Base-by-base conservation (phyloP, 2,888 invertebrate species). In the Mythimna albipuncta region DNA sequence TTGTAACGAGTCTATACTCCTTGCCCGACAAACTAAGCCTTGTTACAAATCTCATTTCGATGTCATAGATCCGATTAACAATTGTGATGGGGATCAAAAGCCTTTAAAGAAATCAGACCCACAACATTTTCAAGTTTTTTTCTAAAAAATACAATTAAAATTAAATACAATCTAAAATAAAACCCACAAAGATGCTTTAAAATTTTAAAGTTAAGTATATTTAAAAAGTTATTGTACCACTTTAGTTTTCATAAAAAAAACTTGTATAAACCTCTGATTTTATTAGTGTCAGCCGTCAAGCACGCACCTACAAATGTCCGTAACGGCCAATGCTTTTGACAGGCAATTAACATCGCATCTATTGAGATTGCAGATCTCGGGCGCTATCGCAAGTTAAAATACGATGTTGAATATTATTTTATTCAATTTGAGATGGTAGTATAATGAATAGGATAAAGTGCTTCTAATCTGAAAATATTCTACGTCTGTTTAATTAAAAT, bases 291-390 rank as follows among this genome's bases (percentile, higher is more conserved):
- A 64, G 62, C 35, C 59, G 47, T 77, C 38, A 55, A 80, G 57
- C 61, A 61, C 67, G 71, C 73, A 81, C 79, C 81, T 77, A 75
- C 74, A 75, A 76, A 78, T 81, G 72, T 80, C 82, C 76, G 73
- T 64, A 57, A 78, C 69, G 62, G 61, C 75, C 69, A 72, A 76
- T 90, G 90, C 76, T 75, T 80, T 72, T 89, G 90, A 90, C 91
- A 91, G 88, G 89, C 88, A 91, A 91, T 90, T 89, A 90, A 85
- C 84, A 87, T 87, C 84, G 75, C 83, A 83, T 86, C 88, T 81
- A 90, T 89, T 89, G 88, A 88, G 79, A 79, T 79, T 70, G 64
- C 85, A 82, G 75, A 64, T 79, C 78, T 78, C 74, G 78, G 81
- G 69, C 76, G 72, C 83, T 85, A 87, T 79, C 76, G 72, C 82